Percentiles rank a stretch among this genome's conserved stretches.
These are phyloP conservation scores for Catharus ustulatus DNA, from an alignment of 2,797 vertebrate species.

Conservation along the genomic window DNA sequence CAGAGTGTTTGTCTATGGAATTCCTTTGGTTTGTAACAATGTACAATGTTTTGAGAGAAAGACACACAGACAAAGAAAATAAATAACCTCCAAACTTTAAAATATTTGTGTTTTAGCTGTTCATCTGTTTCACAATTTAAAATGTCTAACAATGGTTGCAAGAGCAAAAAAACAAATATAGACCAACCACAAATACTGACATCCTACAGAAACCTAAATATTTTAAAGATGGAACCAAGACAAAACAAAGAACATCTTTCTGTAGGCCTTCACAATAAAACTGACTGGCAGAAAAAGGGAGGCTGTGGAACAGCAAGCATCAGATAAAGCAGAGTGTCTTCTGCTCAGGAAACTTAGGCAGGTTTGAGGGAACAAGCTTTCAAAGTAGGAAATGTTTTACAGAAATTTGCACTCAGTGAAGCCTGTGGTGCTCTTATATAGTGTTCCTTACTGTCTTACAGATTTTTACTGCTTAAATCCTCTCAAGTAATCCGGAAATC, in stretches of 20 bases:
- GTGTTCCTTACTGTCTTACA: not conserved
- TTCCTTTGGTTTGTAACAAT: not conserved
- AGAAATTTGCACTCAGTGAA: not conserved
- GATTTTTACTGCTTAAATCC: not conserved
- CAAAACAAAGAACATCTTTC: not conserved
- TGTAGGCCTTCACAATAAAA: not conserved
- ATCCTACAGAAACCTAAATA: not conserved
- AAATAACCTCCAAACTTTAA: not conserved
- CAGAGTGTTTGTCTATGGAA: not conserved
- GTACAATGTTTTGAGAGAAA: not conserved
- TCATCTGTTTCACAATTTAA: not conserved
- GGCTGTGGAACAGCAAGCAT: not conserved
- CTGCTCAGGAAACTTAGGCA: not conserved
- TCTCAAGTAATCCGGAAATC: not conserved
- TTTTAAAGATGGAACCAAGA: not conserved
- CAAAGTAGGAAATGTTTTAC: not conserved
- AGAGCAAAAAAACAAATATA: not conserved
- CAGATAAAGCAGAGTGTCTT: not conserved
- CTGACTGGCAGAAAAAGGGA: not conserved
- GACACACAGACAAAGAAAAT: not conserved
- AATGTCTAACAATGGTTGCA: not conserved
- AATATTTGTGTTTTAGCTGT: not conserved
- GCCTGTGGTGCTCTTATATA: not conserved
- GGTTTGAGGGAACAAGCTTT: not conserved
- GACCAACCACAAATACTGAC: not conserved